A percentile compares a stretch with the other conserved stretches of the same genome.
Conservation (phyloP, 2,888 invertebrate genomes). For the Asteroscopus sphinx region DNA sequence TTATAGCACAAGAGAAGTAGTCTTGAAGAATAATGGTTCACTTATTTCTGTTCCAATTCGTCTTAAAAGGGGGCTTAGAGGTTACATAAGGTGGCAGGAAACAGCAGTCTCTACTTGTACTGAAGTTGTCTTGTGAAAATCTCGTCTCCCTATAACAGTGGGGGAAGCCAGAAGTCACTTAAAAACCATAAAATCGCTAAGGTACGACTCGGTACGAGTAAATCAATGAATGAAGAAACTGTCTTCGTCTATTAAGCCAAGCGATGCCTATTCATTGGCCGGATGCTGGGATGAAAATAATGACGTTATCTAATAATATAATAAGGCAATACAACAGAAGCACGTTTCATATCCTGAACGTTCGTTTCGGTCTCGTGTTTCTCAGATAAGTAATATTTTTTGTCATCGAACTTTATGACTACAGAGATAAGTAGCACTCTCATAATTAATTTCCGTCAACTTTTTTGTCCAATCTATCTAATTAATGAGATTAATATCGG, state of each 20-base stretch:
- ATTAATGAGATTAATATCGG: constrained; percentile 41
- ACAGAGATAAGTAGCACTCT: constrained; percentile 26
- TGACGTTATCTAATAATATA: constrained; percentile 35
- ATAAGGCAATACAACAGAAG: constrained; percentile 27
- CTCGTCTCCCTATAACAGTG: no score
- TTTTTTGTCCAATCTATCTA: constrained; percentile 29
- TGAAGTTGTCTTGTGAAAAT: no score
- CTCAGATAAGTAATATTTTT: constrained; percentile 25
- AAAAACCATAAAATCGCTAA: background rate
- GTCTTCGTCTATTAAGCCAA: constrained; percentile 3
- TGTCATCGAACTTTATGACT: constrained; percentile 28
- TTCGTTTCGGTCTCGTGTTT: constrained; percentile 18
- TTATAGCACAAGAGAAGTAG: no score
- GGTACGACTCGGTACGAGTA: no score
- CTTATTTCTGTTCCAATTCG: no score
- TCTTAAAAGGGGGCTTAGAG: no score
- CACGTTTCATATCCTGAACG: constrained; percentile 20
- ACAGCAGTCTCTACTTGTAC: no score
- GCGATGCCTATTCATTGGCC: constrained; percentile 14
- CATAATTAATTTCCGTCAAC: constrained; percentile 45
- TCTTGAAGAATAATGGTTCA: no score
- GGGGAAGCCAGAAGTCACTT: background rate
- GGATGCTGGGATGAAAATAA: constrained; percentile 30
- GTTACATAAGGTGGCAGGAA: no score
- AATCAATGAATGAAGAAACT: background rate